Percentiles rank a stretch among this genome's conserved stretches.
phyloP scores from a whole-genome alignment of 2,888 invertebrate genomes.

The Eupithecia vulgata region DNA sequence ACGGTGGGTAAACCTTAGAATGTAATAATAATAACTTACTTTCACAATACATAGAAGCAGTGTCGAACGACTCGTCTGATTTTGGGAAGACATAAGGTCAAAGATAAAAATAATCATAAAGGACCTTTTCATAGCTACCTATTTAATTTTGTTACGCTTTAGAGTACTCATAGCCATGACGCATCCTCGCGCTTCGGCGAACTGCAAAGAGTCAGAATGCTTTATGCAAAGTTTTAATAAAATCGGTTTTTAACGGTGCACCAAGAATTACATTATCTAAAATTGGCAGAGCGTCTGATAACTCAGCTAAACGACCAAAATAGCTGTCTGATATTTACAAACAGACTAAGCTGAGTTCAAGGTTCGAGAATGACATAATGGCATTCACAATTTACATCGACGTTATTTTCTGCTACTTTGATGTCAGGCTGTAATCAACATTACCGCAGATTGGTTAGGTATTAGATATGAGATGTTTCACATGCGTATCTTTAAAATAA shows the following conservation, averaged over 20 bases:
- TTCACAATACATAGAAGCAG: background rate
- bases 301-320: background rate
- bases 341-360: constrained; percentile 50
- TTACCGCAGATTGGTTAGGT: constrained; percentile 6
- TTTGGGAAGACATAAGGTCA: background rate
- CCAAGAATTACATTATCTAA: background rate
- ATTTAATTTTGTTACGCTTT: background rate
- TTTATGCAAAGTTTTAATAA: background rate
- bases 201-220: background rate
- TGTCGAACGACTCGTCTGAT: background rate
- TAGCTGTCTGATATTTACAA: constrained; percentile 13
- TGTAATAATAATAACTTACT: too few species aligned
- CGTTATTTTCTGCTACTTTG: constrained; percentile 20
- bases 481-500: too few species aligned
- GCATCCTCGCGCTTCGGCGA: background rate
- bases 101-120: background rate
- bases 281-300: constrained; percentile 8
- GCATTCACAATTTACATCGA: constrained; percentile 23
- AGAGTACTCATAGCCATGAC: background rate
- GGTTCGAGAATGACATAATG: constrained; percentile 50
- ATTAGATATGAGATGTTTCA: constrained; percentile 8
- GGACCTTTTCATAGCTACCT: background rate
- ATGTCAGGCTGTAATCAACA: constrained; percentile 35
- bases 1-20: too few species aligned
- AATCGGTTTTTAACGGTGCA: background rate